Evolutionary conservation across 2,113 vertebrate species (phyloP).

Genomic region (Podiceps cristatus): DNA sequence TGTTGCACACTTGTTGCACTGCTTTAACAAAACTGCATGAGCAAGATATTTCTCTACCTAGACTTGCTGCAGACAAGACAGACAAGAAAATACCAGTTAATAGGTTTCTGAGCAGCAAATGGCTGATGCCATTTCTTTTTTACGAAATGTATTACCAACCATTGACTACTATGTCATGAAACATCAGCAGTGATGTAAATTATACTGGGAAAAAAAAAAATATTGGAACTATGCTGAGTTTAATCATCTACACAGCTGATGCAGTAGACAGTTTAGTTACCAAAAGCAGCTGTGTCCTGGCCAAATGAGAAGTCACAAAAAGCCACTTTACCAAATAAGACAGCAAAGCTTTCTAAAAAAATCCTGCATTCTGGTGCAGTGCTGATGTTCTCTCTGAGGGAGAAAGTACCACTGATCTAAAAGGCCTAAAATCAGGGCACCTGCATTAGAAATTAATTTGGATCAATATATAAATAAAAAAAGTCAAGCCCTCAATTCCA

Average conservation of each 20-base stretch:
- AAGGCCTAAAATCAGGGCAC: not conserved
- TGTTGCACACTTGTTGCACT: not conserved
- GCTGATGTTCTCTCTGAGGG: not conserved
- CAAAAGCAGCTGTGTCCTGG: not conserved
- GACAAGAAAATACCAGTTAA: not conserved
- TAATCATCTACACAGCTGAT: not conserved
- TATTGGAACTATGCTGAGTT: not conserved
- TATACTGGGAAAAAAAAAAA: not conserved
- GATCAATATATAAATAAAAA: not conserved
- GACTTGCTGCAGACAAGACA: not conserved
- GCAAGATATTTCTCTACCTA: not conserved
- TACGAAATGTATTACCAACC: not conserved
- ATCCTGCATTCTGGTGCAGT: not conserved
- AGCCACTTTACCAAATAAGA: not conserved
- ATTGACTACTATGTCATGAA: not conserved
- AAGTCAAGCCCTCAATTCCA: rapidly evolving
- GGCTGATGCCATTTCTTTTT: not conserved
- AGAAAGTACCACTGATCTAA: not conserved
- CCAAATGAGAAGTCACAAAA: not conserved
- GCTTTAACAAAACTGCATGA: not conserved
- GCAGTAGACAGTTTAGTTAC: not conserved
- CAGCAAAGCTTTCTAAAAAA: not conserved
- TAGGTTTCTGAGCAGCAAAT: not conserved
- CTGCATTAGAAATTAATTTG: not conserved
- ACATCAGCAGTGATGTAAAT: not conserved